A percentile compares a stretch with the other conserved stretches of the same genome.
These are phyloP conservation scores for Eueremaeus valkanovi DNA, from an alignment of 2,888 invertebrate species.

Conservation along the genomic window DNA sequence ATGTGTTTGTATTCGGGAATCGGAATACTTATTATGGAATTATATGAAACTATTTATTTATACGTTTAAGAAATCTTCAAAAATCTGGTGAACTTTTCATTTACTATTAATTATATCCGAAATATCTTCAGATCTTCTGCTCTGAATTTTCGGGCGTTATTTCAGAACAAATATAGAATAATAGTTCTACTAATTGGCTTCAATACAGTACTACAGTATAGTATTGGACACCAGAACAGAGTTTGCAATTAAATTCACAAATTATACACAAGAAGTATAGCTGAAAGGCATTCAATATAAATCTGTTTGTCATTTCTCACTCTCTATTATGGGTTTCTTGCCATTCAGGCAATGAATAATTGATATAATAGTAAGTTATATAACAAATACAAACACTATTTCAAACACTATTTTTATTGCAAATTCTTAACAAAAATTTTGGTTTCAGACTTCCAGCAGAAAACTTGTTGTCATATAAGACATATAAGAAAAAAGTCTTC, in stretches of 20 bases:
- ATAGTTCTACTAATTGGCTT: neutral
- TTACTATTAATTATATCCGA: constrained; percentile 4
- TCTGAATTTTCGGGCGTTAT: neutral
- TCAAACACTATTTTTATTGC: neutral
- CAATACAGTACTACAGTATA: neutral
- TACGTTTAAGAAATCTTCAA: neutral
- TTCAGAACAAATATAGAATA: neutral
- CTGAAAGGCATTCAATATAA: neutral
- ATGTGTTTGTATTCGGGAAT: neutral
- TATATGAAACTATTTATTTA: neutral
- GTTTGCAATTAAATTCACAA: constrained; percentile 10
- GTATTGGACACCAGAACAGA: neutral
- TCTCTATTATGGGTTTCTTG: neutral
- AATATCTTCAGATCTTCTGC: neutral
- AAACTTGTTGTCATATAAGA: neutral
- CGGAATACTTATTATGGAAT: constrained; percentile 1
- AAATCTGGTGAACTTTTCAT: constrained; percentile 9
- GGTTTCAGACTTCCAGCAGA: no score
- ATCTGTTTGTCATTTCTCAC: constrained; percentile 15
- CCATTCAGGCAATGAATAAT: neutral
- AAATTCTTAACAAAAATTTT: no score
- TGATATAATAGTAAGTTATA: neutral
- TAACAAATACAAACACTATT: constrained; percentile 15
- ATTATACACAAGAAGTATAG: constrained; percentile 8
- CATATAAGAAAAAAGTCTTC: no score